Base-by-base conservation (phyloP, 1,140 invertebrate species). In the Heliothis subflexa region DNA sequence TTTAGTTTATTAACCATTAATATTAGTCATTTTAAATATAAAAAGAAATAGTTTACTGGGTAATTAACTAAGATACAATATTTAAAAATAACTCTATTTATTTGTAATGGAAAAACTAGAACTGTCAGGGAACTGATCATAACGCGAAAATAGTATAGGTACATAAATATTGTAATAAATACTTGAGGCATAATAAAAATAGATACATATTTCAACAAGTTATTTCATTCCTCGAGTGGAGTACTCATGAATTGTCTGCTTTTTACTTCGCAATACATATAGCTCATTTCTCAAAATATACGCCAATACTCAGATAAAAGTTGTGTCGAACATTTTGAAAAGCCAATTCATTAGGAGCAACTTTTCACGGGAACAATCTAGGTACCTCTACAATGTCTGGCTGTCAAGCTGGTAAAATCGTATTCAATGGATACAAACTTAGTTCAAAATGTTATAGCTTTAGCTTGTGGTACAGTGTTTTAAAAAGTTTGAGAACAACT, bases 371-470 rank as follows among this genome's bases (percentile, higher is more conserved):
- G 64, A 25, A 66, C 16, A 21, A 9, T 21, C n/a, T 49, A 49
- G 5, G 16, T 12, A 11, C n/a, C n/a, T n/a, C n/a, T n/a, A n/a
- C 45, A 16, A 16, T 50, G 64, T 66, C 45, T 50, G 16, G 7
- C 14, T 40, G 25, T 18, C 10, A 49, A n/a, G 11, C 4, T 2
- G 18, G 3, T 2, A 59, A 21, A 21, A 25, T 50, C 21, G 64
- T 68, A 68, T 50, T 50, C 47, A 49, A 4, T 7, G 13, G 25
- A 50, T 49, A 45, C 10, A 9, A 50, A 49, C 25, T 62, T 68
- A 49, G 40, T 28, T 66, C 12, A n/a, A 45, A 64, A 64, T 59
- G 57, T 61, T 61, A 64, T 64, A 45, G 40, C 9, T 49, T 50
- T 21, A 50, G 64, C 28, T 33, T 62, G 33, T 40, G 33, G 33